phyloP scores from a whole-genome alignment of 2,888 invertebrate species.

The Theretra japonica region DNA sequence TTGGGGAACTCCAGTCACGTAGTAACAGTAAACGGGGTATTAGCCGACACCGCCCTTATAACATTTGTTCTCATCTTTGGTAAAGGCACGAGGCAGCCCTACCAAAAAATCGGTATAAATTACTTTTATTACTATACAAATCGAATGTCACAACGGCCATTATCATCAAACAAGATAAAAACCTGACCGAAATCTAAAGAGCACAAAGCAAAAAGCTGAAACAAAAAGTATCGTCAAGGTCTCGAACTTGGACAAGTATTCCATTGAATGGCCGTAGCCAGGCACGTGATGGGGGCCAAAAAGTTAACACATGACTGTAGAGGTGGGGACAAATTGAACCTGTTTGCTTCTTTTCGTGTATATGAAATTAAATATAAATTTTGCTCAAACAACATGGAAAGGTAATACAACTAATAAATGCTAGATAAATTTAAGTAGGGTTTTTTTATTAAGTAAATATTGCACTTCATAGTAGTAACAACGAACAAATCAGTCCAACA shows the following conservation, averaged over 20 bases:
- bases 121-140: conserved; percentile 4
- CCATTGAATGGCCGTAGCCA: neutral
- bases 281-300: neutral
- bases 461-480: too few relatives aligned
- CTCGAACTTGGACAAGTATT: conserved; percentile 42
- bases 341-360: neutral
- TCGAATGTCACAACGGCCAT: conserved; percentile 4
- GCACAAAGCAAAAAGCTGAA: conserved; percentile 40
- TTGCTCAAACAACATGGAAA: too few relatives aligned
- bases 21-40: neutral
- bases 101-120: neutral
- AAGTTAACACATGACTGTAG: neutral
- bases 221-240: conserved; percentile 64
- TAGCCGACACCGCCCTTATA: neutral
- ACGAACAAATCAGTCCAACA: too few relatives aligned
- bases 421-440: too few relatives aligned
- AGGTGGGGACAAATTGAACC: neutral
- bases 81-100: neutral
- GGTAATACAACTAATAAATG: too few relatives aligned
- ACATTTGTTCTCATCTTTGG: neutral
- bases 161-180: conserved; percentile 17
- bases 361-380: neutral
- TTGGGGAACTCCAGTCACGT: neutral
- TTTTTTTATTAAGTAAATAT: too few relatives aligned
- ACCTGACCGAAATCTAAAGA: conserved; percentile 26